Evolutionary conservation across 2,113 vertebrate species (phyloP), one percentile per base, ranked within the genome.

Genomic region (Hystrix cristata): DNA sequence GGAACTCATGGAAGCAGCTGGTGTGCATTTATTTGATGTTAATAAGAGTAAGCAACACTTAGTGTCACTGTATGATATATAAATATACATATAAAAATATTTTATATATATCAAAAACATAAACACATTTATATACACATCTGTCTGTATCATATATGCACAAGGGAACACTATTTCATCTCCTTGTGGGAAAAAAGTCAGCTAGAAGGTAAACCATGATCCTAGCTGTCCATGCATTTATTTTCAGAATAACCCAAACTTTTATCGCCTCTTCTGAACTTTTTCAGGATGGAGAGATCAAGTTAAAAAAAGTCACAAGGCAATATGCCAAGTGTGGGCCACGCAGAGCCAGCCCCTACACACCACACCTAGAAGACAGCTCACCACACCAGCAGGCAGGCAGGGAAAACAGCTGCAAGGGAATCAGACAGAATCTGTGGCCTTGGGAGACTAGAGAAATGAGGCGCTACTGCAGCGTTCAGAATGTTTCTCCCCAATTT

Each of bases 101-200:
- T 25, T 31, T 7, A 4, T 81, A 34, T 46, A 53, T 80, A 46
- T 46, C 27, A 55, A 67, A 53, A 12, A 62, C 5, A 48, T 43
- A 62, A 6, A 62, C 0, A 23, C 25, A 31, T 57, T 5, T 76
- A 16, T 21, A 27, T 71, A 15, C 74, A 27, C 69, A 8, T 25
- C 21, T 87, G 9, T 80, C 38, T 76, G 13, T 57, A 34, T 81
- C 60, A 71, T 27, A 80, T 1, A 80, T 25, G 93, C 6, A 89
- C 15, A 90, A 23, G 1, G 67, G 34, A 82, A 48, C 19, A 86
- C 12, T 55, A 84, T 62, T 95, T 96, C 38, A 84, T 21, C 43
- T 95, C 31, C 87, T 57, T 93, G 19, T 87, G 83, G 53, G 46
- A 43, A 95, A 76, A 95, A 95, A 95, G 15, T 88, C 94, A 96